Percentiles rank a stretch among this genome's conserved stretches.
Conservation (phyloP, 2,888 invertebrate genomes). For the Yponomeuta malinellus region DNA sequence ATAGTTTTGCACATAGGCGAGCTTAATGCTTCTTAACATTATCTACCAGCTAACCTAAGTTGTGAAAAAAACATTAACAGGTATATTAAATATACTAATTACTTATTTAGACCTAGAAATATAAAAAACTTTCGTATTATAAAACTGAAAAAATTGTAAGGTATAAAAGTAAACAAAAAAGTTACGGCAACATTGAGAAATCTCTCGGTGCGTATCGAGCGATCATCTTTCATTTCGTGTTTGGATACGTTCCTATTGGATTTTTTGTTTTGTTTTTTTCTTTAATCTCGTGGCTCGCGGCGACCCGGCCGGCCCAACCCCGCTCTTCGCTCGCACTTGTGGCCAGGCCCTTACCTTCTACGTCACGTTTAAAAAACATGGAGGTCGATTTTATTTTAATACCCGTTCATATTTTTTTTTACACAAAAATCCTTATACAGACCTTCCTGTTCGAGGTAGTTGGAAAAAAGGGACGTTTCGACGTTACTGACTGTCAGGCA, state of each 20-base stretch:
- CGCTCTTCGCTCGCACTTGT: slow-evolving; percentile 51
- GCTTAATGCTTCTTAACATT: too few species aligned
- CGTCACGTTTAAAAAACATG: slow-evolving; percentile 58
- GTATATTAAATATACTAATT: too few species aligned
- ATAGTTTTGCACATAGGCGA: too few species aligned
- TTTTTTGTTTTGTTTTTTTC: slow-evolving; percentile 46
- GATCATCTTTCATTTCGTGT: slow-evolving; percentile 59
- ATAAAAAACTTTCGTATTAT: too few species aligned
- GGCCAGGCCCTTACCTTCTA: slow-evolving; percentile 74
- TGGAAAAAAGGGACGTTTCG: too few species aligned
- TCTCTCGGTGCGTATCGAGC: slow-evolving; percentile 62
- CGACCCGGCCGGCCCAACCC: slow-evolving; percentile 63
- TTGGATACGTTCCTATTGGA: slow-evolving; percentile 21
- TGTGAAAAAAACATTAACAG: too few species aligned
- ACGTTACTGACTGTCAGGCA: neutral
- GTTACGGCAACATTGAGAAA: slow-evolving; percentile 52
- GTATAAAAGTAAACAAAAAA: too few species aligned
- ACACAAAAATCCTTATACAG: neutral
- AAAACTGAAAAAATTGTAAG: too few species aligned
- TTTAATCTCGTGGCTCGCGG: slow-evolving; percentile 42
- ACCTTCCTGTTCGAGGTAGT: too few species aligned
- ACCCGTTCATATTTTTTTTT: neutral
- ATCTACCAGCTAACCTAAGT: too few species aligned
- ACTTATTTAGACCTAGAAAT: too few species aligned
- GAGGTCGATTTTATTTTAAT: slow-evolving; percentile 33